Evolutionary conservation across 2,797 vertebrate genomes (phyloP).

Genomic region (Craterocephalus amniculus): DNA sequence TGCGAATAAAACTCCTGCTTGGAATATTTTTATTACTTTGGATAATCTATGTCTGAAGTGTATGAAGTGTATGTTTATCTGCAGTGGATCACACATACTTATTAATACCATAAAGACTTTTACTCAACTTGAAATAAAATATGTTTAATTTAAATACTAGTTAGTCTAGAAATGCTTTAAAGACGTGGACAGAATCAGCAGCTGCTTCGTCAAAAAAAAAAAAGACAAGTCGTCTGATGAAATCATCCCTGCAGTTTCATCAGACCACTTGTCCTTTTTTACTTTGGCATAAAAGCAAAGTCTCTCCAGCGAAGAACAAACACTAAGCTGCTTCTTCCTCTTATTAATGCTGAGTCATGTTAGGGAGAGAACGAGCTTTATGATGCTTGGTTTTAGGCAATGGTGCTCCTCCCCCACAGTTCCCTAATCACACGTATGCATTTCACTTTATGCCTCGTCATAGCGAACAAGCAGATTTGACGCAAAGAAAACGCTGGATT

Average conservation of each 20-base stretch:
- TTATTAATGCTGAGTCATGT: conserved; percentile 17
- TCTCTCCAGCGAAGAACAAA: conserved; percentile 11
- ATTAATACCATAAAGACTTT: background rate
- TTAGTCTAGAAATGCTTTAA: too few relatives aligned
- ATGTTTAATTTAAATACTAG: too few relatives aligned
- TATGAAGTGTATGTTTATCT: too few relatives aligned
- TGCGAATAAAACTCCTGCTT: too few relatives aligned
- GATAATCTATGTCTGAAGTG: too few relatives aligned
- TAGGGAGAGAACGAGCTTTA: background rate
- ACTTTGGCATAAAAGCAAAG: background rate
- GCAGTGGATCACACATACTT: too few relatives aligned
- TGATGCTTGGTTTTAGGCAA: background rate
- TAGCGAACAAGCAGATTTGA: background rate
- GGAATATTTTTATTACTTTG: too few relatives aligned
- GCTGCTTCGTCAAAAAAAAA: too few relatives aligned
- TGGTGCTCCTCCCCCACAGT: background rate
- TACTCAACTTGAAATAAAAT: background rate
- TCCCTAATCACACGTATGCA: background rate
- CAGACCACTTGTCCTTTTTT: too few relatives aligned
- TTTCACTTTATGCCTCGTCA: background rate
- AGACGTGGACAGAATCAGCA: too few relatives aligned
- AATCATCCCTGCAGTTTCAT: too few relatives aligned
- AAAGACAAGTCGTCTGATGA: too few relatives aligned
- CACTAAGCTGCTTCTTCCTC: conserved; percentile 4
- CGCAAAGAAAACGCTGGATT: accelerated